A percentile compares a stretch with the other conserved stretches of the same genome.
Conservation (phyloP, 2,888 invertebrate genomes). For the Lasioglossum malachurum region DNA sequence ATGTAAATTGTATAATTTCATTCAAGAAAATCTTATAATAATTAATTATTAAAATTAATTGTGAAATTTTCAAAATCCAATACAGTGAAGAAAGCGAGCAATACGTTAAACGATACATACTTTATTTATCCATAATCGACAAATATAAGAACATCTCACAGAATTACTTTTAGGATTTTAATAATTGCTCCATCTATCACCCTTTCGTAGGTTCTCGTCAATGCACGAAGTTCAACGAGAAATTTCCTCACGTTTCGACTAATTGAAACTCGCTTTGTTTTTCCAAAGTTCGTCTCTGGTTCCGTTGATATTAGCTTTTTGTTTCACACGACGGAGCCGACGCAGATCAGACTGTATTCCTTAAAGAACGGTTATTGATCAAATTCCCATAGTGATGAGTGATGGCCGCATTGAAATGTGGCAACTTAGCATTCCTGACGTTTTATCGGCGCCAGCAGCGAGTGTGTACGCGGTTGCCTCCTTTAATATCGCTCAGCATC, state of each 20-base stretch:
- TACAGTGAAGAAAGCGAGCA: neutral
- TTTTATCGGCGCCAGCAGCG: conserved; percentile 4
- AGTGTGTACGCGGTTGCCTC: neutral
- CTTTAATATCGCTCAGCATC: conserved; percentile 18
- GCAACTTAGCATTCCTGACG: conserved; percentile 28
- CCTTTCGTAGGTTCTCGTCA: neutral
- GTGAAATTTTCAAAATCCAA: neutral
- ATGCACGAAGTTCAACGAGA: neutral
- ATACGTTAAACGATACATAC: neutral
- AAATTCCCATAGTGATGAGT: conserved; percentile 12
- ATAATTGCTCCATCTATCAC: neutral
- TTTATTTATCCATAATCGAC: neutral
- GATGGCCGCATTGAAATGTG: conserved; percentile 7
- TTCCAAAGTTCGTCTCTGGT: neutral
- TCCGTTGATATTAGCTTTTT: conserved; percentile 5
- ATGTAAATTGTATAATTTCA: neutral
- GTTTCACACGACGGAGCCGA: neutral
- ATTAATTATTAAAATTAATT: neutral
- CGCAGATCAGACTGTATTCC: neutral
- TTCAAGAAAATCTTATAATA: neutral
- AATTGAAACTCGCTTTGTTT: conserved; percentile 15
- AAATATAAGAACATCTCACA: neutral
- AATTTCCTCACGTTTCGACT: neutral
- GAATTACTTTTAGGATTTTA: neutral
- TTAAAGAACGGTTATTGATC: conserved; percentile 18